These are phyloP conservation scores for Halcyon malimbica DNA, from an alignment of 2,113 vertebrate genomes.

Conservation along the genomic window DNA sequence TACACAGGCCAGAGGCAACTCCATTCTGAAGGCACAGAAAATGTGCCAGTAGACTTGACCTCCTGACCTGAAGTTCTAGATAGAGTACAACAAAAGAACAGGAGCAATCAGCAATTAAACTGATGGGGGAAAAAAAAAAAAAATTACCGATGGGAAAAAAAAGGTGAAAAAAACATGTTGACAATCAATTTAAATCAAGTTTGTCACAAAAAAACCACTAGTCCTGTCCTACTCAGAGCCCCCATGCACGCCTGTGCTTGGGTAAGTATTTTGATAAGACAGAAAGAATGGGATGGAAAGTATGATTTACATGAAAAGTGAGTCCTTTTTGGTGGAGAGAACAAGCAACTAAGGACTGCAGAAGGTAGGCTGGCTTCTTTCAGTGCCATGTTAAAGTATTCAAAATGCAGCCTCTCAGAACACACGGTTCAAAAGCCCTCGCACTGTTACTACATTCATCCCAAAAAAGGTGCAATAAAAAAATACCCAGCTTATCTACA, in stretches of 20 bases:
- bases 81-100: slow-evolving; percentile 9
- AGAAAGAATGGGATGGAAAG: not conserved
- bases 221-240: not conserved
- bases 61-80: slow-evolving; percentile 37
- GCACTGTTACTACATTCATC: not conserved
- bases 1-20: not conserved
- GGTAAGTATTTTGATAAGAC: not conserved
- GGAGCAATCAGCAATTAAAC: slow-evolving; percentile 32
- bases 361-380: not conserved
- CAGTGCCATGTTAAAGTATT: not conserved
- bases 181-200: not conserved
- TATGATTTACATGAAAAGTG: not conserved
- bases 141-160: not conserved
- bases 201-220: not conserved
- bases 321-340: not conserved
- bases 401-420: not conserved
- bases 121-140: too few species aligned
- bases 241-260: not conserved
- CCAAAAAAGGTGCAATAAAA: not conserved
- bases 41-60: slow-evolving; percentile 9
- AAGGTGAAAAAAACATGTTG: not conserved
- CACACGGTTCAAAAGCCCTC: not conserved
- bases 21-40: not conserved
- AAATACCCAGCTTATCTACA: not conserved
- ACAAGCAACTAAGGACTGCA: not conserved